These are phyloP conservation scores for Limosa lapponica DNA, from an alignment of 2,797 vertebrate genomes.

Conservation along the genomic window DNA sequence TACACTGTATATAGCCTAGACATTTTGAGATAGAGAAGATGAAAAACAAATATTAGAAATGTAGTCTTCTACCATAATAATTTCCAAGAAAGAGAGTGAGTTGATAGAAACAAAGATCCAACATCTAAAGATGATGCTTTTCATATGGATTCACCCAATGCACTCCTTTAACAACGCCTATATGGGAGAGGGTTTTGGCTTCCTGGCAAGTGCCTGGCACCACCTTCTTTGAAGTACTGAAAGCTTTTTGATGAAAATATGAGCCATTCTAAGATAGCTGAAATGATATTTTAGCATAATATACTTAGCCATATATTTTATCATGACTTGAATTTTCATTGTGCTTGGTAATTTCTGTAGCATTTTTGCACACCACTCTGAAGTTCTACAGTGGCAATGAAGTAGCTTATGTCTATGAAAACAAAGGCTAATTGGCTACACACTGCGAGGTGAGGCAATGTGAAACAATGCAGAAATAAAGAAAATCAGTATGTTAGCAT, in stretches of 20 bases:
- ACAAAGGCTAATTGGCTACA: neutral
- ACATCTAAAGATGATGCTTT: neutral
- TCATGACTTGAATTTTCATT: neutral
- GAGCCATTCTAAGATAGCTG: neutral
- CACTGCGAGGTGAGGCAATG: neutral
- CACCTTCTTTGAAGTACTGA: neutral
- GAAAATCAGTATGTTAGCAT: neutral
- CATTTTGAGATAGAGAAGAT: neutral
- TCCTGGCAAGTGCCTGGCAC: neutral
- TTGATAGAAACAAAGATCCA: neutral
- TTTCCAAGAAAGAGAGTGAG: neutral
- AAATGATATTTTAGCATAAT: neutral
- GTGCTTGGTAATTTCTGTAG: neutral
- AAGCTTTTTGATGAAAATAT: constrained; percentile 26
- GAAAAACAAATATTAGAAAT: neutral
- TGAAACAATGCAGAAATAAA: neutral
- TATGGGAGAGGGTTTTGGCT: neutral
- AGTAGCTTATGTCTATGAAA: neutral
- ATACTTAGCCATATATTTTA: neutral
- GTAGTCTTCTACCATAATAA: neutral
- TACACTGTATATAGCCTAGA: neutral
- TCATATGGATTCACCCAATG: neutral
- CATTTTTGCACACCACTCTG: neutral
- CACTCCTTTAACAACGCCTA: neutral
- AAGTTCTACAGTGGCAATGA: neutral